These are phyloP conservation scores for Cynodonichthys magdalenae DNA, from an alignment of 2,797 vertebrate genomes.

Conservation along the genomic window DNA sequence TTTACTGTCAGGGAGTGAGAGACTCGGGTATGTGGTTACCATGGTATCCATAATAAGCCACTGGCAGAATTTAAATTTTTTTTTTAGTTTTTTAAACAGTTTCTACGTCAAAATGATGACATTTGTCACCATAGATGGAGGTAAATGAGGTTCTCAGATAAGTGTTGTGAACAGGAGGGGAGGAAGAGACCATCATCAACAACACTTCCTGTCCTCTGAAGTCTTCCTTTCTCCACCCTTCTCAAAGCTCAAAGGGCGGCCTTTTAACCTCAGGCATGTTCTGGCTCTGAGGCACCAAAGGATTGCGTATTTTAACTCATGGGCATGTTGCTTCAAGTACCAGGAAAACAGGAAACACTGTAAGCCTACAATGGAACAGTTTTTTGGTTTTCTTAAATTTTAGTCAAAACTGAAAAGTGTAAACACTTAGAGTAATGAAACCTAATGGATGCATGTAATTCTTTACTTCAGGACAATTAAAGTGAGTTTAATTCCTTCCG, in stretches of 20 bases:
- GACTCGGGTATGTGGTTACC: too few species aligned
- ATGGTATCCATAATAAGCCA: too few species aligned
- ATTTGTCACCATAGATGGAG: too few species aligned
- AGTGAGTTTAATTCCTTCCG: background rate
- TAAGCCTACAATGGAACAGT: too few species aligned
- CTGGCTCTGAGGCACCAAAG: background rate
- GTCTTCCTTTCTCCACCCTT: slow-evolving; percentile 11
- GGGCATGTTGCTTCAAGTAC: background rate
- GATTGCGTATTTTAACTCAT: background rate
- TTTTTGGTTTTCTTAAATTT: background rate
- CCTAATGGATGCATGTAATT: background rate
- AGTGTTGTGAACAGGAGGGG: slow-evolving; percentile 9
- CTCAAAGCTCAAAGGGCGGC: slow-evolving; percentile 13
- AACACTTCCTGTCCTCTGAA: slow-evolving; percentile 51
- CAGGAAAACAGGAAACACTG: slow-evolving; percentile 1
- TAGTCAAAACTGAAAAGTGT: too few species aligned
- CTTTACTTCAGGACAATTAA: background rate
- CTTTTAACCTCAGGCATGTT: slow-evolving; percentile 13
- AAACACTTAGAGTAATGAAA: too few species aligned
- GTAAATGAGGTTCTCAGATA: background rate
- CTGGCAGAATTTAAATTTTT: too few species aligned
- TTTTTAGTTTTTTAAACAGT: too few species aligned
- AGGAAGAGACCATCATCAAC: slow-evolving; percentile 16
- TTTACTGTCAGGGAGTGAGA: too few species aligned
- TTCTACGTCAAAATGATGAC: too few species aligned